Conservation (phyloP, 1,140 invertebrate species). For the Melitaea cinxia region DNA sequence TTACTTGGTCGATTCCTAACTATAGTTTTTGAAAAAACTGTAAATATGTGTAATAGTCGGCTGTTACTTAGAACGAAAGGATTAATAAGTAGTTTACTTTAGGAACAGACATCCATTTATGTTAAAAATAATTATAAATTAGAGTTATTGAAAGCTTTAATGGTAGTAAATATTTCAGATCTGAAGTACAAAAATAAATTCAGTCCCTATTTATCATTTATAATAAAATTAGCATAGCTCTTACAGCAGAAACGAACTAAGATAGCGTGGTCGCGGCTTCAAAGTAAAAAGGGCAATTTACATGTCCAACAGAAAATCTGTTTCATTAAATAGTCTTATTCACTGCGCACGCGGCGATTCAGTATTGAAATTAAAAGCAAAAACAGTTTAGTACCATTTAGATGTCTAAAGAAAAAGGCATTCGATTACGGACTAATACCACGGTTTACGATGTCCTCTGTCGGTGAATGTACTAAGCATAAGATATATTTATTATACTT, state of each 20-base stretch:
- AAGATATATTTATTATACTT: constrained; percentile 4
- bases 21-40: too few relatives aligned
- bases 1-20: too few relatives aligned
- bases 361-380: constrained; percentile 25
- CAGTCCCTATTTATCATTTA: too few relatives aligned
- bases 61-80: too few relatives aligned
- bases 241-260: not conserved
- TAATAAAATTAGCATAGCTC: too few relatives aligned
- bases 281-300: constrained; percentile 22
- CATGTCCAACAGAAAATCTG: constrained; percentile 9
- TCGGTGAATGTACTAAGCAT: constrained; percentile 4
- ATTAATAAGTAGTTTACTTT: too few relatives aligned
- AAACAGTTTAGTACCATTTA: constrained; percentile 28
- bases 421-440: not conserved
- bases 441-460: constrained; percentile 13
- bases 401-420: constrained; percentile 17
- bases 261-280: constrained; percentile 8
- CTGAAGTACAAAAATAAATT: too few relatives aligned
- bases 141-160: too few relatives aligned
- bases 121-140: too few relatives aligned
- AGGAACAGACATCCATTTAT: too few relatives aligned
- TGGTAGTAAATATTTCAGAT: not conserved
- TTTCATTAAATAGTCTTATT: constrained; percentile 24
- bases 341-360: constrained; percentile 8
- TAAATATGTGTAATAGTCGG: too few relatives aligned